These are phyloP conservation scores for Zaprionus africanus DNA, from an alignment of 1,140 invertebrate genomes.

Conservation along the genomic window DNA sequence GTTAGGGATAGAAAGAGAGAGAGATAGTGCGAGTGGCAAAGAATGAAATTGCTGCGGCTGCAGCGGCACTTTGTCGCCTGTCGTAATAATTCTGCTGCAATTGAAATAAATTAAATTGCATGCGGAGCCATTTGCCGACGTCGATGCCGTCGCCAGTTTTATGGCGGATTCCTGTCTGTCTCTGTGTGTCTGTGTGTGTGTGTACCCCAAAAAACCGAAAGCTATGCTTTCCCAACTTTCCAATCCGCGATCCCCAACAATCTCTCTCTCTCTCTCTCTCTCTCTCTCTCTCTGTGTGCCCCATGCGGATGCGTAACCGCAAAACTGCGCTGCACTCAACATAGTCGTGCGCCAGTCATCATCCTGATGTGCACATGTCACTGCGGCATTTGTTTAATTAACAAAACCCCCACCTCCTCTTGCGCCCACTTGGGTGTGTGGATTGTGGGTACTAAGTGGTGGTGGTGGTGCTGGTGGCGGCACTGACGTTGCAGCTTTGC, in stretches of 20 bases:
- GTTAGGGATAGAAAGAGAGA: neutral
- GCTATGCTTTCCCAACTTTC: slow-evolving; percentile 14
- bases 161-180: slow-evolving; percentile 44
- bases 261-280: no score
- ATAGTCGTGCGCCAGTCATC: slow-evolving; percentile 57
- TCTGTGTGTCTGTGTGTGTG: neutral
- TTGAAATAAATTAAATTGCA: slow-evolving; percentile 83
- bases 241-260: neutral
- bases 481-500: slow-evolving; percentile 33
- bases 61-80: slow-evolving; percentile 63
- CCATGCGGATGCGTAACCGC: slow-evolving; percentile 45
- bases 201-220: slow-evolving; percentile 27
- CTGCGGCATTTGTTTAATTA: slow-evolving; percentile 83
- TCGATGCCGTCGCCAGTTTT: slow-evolving; percentile 48
- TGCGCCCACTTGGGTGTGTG: slow-evolving; percentile 23
- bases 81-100: slow-evolving; percentile 77
- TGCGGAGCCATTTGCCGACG: slow-evolving; percentile 64
- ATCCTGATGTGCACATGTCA: slow-evolving; percentile 80
- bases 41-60: slow-evolving; percentile 50
- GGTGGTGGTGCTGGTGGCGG: slow-evolving; percentile 59
- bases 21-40: neutral
- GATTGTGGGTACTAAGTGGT: slow-evolving; percentile 68
- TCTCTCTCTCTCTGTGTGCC: neutral
- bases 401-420: slow-evolving; percentile 55
- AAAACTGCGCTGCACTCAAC: slow-evolving; percentile 37